A percentile compares a stretch with the other conserved stretches of the same genome.
phyloP scores from a whole-genome alignment of 64 coral and sea anemone genomes.

The Actinia tenebrosa region DNA sequence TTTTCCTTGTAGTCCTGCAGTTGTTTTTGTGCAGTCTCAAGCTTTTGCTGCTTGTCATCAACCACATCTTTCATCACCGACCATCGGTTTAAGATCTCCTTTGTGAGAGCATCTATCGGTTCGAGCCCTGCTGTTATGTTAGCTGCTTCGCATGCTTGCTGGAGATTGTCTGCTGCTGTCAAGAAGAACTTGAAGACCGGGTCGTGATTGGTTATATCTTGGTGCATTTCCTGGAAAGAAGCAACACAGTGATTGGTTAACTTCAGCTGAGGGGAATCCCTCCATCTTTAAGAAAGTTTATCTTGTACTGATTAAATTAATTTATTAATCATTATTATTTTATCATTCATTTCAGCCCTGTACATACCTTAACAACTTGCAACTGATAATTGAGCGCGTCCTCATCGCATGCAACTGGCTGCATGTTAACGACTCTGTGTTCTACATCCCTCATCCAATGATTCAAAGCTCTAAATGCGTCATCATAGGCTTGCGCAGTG shows the following conservation, averaged over 20 bases:
- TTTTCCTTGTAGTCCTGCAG: slow-evolving; percentile 52
- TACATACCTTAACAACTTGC: slow-evolving; percentile 41
- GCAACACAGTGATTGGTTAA: background rate
- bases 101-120: slow-evolving; percentile 66
- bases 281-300: no score
- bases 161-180: slow-evolving; percentile 60
- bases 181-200: slow-evolving; percentile 85
- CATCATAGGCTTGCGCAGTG: slow-evolving; percentile 78
- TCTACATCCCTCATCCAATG: slow-evolving; percentile 71
- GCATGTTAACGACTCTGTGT: slow-evolving; percentile 63
- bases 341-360: no score
- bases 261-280: background rate
- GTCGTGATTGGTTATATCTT: slow-evolving; percentile 79
- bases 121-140: slow-evolving; percentile 78
- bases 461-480: slow-evolving; percentile 65
- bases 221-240: slow-evolving; percentile 62
- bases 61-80: slow-evolving; percentile 73
- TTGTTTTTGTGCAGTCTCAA: slow-evolving; percentile 68
- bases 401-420: slow-evolving; percentile 69
- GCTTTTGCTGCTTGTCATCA: slow-evolving; percentile 49
- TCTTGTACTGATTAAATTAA: no score
- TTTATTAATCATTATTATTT: no score
- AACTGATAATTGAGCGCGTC: slow-evolving; percentile 57
- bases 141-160: slow-evolving; percentile 54
- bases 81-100: slow-evolving; percentile 84